phyloP scores from a whole-genome alignment of 2,113 vertebrate genomes.

The Oophaga pumilio region DNA sequence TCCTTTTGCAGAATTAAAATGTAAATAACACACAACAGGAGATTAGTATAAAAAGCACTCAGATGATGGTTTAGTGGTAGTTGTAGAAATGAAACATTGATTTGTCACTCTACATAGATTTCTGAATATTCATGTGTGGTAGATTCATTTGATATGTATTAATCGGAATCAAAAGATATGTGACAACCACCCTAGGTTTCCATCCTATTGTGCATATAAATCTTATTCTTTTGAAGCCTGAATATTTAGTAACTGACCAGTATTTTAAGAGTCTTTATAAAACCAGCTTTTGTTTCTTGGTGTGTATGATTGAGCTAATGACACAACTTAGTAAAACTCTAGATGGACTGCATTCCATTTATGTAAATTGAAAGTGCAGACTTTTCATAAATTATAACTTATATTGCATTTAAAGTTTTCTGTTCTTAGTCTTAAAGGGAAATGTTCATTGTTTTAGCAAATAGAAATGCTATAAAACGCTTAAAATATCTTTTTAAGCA shows the following conservation, averaged over 20 bases:
- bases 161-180: constrained; percentile 33
- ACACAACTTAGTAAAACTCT: constrained; percentile 16
- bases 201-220: constrained; percentile 34
- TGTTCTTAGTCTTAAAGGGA: not conserved
- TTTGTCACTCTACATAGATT: constrained; percentile 44
- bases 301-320: constrained; percentile 8
- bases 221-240: constrained; percentile 3
- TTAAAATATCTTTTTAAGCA: too few relatives aligned
- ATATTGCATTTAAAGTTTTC: not conserved
- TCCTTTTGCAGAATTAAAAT: constrained; percentile 53
- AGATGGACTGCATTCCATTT: not conserved
- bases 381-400: not conserved
- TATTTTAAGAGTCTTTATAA: constrained; percentile 26
- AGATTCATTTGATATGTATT: constrained; percentile 42
- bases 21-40: constrained; percentile 51
- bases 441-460: not conserved
- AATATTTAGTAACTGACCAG: constrained; percentile 5
- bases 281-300: not conserved
- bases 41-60: constrained; percentile 50
- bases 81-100: constrained; percentile 40
- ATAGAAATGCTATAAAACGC: not conserved
- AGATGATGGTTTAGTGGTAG: constrained; percentile 34
- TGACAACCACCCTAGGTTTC: constrained; percentile 42
- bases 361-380: not conserved
- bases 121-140: constrained; percentile 45